phyloP scores from a whole-genome alignment of 2,113 vertebrate genomes.

The Cacatua alba region DNA sequence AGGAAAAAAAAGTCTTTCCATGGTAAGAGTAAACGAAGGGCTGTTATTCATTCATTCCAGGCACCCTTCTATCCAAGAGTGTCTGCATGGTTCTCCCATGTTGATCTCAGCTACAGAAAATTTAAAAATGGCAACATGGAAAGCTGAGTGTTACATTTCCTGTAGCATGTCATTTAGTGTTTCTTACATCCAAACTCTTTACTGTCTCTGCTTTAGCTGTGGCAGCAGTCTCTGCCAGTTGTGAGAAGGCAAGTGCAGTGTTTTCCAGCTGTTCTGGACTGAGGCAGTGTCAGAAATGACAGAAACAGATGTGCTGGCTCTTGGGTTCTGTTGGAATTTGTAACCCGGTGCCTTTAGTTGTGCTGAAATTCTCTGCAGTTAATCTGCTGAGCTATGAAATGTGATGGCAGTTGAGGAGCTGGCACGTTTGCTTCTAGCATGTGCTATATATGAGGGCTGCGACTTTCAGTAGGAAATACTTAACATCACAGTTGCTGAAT shows the following conservation, averaged over 20 bases:
- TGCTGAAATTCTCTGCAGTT: not conserved
- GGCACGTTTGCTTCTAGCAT: not conserved
- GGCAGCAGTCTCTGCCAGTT: not conserved
- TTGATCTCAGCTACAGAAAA: not conserved
- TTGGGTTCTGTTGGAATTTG: not conserved
- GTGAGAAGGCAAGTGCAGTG: not conserved
- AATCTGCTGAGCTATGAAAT: not conserved
- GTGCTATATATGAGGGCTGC: accelerated
- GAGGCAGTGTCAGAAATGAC: not conserved
- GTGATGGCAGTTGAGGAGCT: not conserved
- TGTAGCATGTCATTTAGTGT: not conserved
- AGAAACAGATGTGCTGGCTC: not conserved
- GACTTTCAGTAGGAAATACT: not conserved
- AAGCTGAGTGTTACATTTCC: not conserved
- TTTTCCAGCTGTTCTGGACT: not conserved
- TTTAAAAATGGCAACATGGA: not conserved
- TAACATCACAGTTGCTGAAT: not conserved
- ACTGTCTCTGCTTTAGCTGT: not conserved
- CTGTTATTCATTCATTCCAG: not conserved
- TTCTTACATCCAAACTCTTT: not conserved
- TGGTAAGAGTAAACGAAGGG: not conserved
- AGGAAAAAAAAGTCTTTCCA: not conserved
- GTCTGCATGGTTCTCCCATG: not conserved
- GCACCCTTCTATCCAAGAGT: not conserved
- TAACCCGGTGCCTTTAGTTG: not conserved